phyloP scores from a whole-genome alignment of 2,797 vertebrate genomes.

The Pipistrellus nathusii region DNA sequence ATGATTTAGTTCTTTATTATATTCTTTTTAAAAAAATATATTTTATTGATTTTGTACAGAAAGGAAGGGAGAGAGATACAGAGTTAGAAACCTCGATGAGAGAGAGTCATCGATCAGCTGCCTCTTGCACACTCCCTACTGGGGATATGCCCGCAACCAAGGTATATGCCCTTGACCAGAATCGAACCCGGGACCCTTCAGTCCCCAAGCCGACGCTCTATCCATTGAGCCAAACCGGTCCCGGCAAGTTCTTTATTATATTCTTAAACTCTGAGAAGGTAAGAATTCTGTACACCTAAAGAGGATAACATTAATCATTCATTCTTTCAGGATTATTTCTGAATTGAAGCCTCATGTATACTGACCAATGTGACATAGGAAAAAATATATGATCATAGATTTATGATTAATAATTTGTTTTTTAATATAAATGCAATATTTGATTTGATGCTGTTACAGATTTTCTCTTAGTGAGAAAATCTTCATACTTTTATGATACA shows the following conservation, averaged over 20 bases:
- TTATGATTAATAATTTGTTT: not conserved
- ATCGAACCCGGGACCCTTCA: too few species aligned
- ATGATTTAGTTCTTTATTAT: not conserved
- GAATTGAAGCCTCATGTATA: not conserved
- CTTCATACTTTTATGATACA: not conserved
- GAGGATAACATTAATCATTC: not conserved
- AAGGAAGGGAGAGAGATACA: too few species aligned
- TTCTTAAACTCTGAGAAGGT: not conserved
- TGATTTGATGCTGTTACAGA: not conserved
- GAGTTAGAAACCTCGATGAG: too few species aligned
- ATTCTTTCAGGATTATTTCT: slow-evolving; percentile 2
- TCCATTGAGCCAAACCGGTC: too few species aligned
- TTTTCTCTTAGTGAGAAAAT: not conserved
- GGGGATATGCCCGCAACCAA: too few species aligned
- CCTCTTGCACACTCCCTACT: too few species aligned
- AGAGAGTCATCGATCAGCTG: too few species aligned
- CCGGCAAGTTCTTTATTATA: not conserved
- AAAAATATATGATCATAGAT: not conserved
- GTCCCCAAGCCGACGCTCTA: too few species aligned
- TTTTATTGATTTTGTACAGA: too few species aligned
- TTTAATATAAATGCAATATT: not conserved
- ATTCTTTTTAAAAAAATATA: too few species aligned
- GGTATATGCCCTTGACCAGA: too few species aligned
- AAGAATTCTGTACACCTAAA: not conserved
- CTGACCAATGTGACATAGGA: not conserved